phyloP scores from a whole-genome alignment of 2,113 vertebrate genomes.

The Ciconia stormi region DNA sequence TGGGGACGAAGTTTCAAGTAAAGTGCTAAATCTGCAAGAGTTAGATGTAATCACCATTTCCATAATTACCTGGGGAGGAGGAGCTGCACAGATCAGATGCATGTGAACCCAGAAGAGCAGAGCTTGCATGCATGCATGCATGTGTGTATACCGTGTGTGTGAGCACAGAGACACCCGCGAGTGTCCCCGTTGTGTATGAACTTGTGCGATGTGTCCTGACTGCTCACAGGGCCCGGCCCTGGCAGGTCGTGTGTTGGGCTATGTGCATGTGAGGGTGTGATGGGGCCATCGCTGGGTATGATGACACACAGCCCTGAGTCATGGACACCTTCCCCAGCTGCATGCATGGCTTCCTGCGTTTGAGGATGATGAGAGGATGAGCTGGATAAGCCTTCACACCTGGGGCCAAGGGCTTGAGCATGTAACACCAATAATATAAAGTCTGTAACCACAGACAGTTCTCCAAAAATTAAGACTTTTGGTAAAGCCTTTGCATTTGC shows the following conservation, averaged over 20 bases:
- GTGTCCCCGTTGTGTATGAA: accelerated
- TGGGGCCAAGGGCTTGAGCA: neutral
- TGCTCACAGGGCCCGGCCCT: neutral
- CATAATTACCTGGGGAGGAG: neutral
- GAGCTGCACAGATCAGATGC: neutral
- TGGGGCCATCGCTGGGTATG: accelerated
- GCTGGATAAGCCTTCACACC: neutral
- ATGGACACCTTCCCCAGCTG: neutral
- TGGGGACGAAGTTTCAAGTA: neutral
- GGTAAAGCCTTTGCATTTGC: neutral
- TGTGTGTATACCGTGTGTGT: accelerated
- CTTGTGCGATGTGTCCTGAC: accelerated
- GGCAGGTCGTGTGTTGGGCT: neutral
- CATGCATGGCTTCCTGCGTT: neutral
- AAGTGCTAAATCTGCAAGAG: neutral
- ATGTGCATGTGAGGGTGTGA: accelerated
- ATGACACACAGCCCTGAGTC: neutral
- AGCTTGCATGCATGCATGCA: accelerated
- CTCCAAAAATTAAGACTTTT: neutral
- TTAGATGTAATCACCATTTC: neutral
- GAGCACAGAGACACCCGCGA: neutral
- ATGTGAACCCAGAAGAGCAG: neutral
- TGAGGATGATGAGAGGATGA: neutral
- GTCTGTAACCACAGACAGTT: accelerated
- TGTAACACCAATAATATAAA: too few species aligned